These are phyloP conservation scores for Cyprinodon diabolis DNA, from an alignment of 2,797 vertebrate genomes.

Conservation along the genomic window DNA sequence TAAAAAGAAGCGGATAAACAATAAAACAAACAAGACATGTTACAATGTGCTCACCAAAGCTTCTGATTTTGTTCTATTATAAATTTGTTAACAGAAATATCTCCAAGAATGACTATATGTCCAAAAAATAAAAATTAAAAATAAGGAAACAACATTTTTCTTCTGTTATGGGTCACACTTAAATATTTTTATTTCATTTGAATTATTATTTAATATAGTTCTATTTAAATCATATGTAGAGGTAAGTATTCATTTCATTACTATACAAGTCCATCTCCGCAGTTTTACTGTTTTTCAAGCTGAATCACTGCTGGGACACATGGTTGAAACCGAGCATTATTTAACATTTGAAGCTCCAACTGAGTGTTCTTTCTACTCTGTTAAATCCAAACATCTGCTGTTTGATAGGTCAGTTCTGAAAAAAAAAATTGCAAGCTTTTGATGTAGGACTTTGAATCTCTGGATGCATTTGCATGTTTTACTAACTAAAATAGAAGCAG, in stretches of 20 bases:
- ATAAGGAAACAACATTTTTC: background rate
- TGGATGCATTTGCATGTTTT: conserved; percentile 24
- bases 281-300: conserved; percentile 2
- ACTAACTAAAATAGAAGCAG: conserved; percentile 21
- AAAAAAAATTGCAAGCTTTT: conserved; percentile 11
- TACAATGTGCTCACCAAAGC: background rate
- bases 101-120: background rate
- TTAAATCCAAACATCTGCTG: conserved; percentile 15
- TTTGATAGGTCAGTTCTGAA: conserved; percentile 10
- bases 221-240: conserved; percentile 5
- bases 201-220: background rate
- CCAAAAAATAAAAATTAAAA: background rate
- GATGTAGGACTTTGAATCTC: conserved; percentile 8
- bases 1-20: background rate
- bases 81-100: background rate
- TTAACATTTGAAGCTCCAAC: conserved; percentile 30
- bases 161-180: background rate
- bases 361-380: conserved; percentile 15
- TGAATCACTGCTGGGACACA: conserved; percentile 19
- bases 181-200: background rate
- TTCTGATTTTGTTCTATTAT: background rate
- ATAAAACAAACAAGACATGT: background rate
- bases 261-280: conserved; percentile 11
- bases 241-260: conserved; percentile 9
- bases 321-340: conserved; percentile 19